Evolutionary conservation across 53 echinoderm and acorn worm species (phyloP), one percentile per base, ranked within the genome.

Genomic region (Apostichopus leukothele): DNA sequence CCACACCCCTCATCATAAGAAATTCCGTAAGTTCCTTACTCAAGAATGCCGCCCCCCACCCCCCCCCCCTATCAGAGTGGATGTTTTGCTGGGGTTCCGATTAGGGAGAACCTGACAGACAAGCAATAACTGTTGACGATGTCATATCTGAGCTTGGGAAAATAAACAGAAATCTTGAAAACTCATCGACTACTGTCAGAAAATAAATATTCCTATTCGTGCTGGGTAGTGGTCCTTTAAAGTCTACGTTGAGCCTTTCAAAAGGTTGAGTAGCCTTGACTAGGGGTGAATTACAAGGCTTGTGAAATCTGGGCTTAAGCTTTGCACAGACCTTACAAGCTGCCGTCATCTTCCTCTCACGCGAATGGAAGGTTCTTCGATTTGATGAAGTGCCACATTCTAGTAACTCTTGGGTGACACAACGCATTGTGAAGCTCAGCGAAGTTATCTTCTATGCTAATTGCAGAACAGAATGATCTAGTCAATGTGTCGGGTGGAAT

Each of bases 21-120:
- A 88, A 88, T 51, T 88, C 76, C 3, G 88, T 88, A 76, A 88
- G 88, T 88, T 88, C 88, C 57, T 88, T 88, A 88, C 88, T 88
- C 54, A 88, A 76, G 88, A 88, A 88, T 75, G 88, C 88, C 5
- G 76, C 75, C 51, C 88, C 88, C 23, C 23, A 0, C 75, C 51
- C 88, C 88, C 23, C 23, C 23, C 23, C 25, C 51, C 86, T 86
- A 1, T 83, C 83, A 9, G 87, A 86, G 26, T 86, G 87, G 11
- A 86, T 86, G 87, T 86, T 86, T 74, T 4, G 73, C 52, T 51
- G 87, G 87, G 60, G 73, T 86, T 75, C 73, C 73, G 26, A 86
- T 74, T 26, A 86, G 13, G 7, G 87, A 73, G 87, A 52, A 86
- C n/a, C 73, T 86, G 73, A 73, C 73, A 73, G 74, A 86, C 87